Evolutionary conservation across 2,888 invertebrate species (phyloP).

Genomic region (Eilema depressum): DNA sequence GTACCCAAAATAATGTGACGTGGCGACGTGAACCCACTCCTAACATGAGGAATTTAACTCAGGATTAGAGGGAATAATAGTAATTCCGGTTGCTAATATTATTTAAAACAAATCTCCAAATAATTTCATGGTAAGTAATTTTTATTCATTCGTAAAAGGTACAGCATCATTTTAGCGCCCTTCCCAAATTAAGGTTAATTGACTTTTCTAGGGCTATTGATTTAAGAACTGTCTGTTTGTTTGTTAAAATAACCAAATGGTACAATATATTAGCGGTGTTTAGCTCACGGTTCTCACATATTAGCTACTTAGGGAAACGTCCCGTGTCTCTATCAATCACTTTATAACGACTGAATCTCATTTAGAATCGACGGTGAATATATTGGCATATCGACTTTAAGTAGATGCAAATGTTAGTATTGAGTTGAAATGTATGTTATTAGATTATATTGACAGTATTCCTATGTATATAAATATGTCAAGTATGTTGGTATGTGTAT

Average conservation of each 20-base stretch:
- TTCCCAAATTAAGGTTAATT: conserved; percentile 74
- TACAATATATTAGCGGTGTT: conserved; percentile 43
- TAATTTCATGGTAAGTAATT: too few relatives aligned
- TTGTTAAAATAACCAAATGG: conserved; percentile 55
- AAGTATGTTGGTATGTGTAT: too few relatives aligned
- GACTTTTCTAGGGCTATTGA: conserved; percentile 68
- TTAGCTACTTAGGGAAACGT: conserved; percentile 23
- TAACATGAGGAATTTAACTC: too few relatives aligned
- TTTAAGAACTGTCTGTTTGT: conserved; percentile 62
- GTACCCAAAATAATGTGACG: not conserved
- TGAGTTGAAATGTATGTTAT: conserved; percentile 3
- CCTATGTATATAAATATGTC: too few relatives aligned
- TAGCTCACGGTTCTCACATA: conserved; percentile 50
- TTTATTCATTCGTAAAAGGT: not conserved
- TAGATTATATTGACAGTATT: not conserved
- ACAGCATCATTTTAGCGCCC: conserved; percentile 63
- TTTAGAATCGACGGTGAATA: conserved; percentile 21
- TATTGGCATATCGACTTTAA: conserved; percentile 38
- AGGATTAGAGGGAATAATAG: too few relatives aligned
- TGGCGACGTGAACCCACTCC: too few relatives aligned
- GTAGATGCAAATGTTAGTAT: conserved; percentile 41
- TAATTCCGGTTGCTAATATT: too few relatives aligned
- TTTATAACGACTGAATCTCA: conserved; percentile 26
- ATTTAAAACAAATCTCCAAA: too few relatives aligned
- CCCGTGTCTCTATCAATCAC: conserved; percentile 31